phyloP scores from a whole-genome alignment of 2,888 invertebrate genomes.

The Pyrochroa serraticornis region DNA sequence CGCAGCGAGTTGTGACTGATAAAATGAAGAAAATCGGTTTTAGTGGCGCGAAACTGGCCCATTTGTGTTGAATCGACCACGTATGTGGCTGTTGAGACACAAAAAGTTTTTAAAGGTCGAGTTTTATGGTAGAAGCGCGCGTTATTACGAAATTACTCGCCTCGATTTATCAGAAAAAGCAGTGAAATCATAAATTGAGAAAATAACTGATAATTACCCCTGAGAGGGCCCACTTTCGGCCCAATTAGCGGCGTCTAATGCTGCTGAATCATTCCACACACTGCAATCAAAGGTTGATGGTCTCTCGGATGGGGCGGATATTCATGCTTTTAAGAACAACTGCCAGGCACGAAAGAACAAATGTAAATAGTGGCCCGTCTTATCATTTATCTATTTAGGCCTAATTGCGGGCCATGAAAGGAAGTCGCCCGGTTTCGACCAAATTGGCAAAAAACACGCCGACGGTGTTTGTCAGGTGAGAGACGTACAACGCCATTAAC shows the following conservation, averaged over 20 bases:
- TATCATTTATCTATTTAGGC: conserved; percentile 8
- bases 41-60: too few species aligned
- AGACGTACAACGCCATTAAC: too few species aligned
- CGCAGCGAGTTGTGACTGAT: conserved; percentile 37
- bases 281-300: conserved; percentile 35
- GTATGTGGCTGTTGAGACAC: too few species aligned
- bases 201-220: conserved; percentile 49
- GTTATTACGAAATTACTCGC: conserved; percentile 21
- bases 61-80: too few species aligned
- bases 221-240: conserved; percentile 44
- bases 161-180: conserved; percentile 34
- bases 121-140: conserved; percentile 8
- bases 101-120: too few species aligned
- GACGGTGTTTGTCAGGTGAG: too few species aligned
- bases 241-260: conserved; percentile 49
- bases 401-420: conserved; percentile 7
- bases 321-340: conserved; percentile 5
- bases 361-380: conserved; percentile 7
- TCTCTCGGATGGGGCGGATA: conserved; percentile 15
- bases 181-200: conserved; percentile 48
- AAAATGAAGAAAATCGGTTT: background rate
- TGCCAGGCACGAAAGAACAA: conserved; percentile 10
- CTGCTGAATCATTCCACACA: conserved; percentile 47
- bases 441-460: too few species aligned
- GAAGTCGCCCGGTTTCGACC: background rate